These are phyloP conservation scores for Acromyrmex echinatior DNA, from an alignment of 1,140 invertebrate genomes.

Conservation along the genomic window DNA sequence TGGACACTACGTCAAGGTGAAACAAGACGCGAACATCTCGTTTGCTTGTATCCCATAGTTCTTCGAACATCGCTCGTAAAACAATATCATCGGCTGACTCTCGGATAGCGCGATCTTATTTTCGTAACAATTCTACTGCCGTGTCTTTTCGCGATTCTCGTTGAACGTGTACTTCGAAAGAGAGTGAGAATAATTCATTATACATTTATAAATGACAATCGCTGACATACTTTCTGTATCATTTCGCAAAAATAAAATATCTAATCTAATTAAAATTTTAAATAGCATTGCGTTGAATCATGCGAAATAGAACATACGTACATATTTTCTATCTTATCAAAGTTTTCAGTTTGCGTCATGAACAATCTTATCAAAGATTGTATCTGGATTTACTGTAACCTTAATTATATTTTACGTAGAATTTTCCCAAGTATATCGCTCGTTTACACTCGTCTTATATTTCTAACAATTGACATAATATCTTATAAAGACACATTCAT, in stretches of 20 bases:
- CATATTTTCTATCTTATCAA: background rate
- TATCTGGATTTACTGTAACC: background rate
- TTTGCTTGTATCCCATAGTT: conserved; percentile 53
- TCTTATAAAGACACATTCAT: background rate
- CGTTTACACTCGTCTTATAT: background rate
- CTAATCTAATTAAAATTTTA: background rate
- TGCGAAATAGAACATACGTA: background rate
- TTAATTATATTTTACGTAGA: background rate
- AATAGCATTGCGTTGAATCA: background rate
- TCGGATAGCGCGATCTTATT: background rate
- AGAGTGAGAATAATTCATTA: background rate
- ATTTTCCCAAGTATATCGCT: background rate
- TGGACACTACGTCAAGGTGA: conserved; percentile 63
- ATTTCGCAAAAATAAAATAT: background rate
- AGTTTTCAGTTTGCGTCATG: background rate
- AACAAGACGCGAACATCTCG: conserved; percentile 75
- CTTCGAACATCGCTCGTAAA: conserved; percentile 28
- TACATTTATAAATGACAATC: background rate
- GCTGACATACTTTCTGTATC: background rate
- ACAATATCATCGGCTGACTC: conserved; percentile 32
- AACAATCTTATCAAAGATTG: background rate
- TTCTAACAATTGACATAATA: background rate
- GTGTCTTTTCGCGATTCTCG: background rate
- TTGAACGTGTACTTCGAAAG: background rate
- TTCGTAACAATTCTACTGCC: background rate